A percentile compares a stretch with the other conserved stretches of the same genome.
Evolutionary conservation across 2,797 vertebrate genomes (phyloP).

Genomic region (Poeciliopsis paucimaculata): DNA sequence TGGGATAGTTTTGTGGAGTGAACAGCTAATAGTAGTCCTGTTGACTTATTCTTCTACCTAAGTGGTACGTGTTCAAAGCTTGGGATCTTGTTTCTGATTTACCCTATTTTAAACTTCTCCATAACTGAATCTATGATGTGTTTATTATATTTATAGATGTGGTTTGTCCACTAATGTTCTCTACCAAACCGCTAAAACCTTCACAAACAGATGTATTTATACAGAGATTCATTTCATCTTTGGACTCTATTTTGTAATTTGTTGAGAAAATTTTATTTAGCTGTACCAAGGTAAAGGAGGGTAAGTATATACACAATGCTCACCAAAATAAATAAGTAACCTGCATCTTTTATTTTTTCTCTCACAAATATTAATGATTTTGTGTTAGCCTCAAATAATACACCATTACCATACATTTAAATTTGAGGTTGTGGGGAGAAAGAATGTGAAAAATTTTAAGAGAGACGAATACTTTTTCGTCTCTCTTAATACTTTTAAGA

Average conservation of each 20-base stretch:
- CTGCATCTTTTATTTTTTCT: neutral
- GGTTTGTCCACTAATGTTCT: neutral
- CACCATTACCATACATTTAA: neutral
- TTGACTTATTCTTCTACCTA: neutral
- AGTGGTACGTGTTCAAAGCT: neutral
- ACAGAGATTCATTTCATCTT: neutral
- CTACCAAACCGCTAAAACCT: neutral
- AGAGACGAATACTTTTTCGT: too few relatives aligned
- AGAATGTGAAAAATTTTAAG: neutral
- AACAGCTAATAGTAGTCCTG: neutral
- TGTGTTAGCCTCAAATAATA: neutral
- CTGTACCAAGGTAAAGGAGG: neutral
- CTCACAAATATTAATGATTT: neutral
- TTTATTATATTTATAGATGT: too few relatives aligned
- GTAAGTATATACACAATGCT: neutral
- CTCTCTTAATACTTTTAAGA: too few relatives aligned
- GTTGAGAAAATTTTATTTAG: neutral
- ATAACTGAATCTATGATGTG: neutral
- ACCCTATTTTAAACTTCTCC: neutral
- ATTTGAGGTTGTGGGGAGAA: neutral
- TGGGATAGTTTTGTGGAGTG: neutral
- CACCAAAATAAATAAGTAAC: neutral
- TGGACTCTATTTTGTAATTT: neutral
- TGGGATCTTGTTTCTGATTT: neutral
- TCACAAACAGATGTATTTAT: neutral